Evolutionary conservation across 1,140 invertebrate genomes (phyloP).

Genomic region (Cheumatopsyche charites): DNA sequence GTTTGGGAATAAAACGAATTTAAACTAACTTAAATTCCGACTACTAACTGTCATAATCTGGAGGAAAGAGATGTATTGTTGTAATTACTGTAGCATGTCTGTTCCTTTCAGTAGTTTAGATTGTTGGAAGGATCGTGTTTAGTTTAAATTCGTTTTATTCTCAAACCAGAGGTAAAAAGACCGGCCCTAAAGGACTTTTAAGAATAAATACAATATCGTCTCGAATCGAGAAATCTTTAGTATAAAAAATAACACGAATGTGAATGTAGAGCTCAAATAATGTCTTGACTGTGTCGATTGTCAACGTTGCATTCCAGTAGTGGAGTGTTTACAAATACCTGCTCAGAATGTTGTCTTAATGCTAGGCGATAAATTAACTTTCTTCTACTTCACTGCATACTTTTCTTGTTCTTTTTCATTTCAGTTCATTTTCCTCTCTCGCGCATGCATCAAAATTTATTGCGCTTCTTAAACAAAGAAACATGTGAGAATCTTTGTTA

Average conservation of each 20-base stretch:
- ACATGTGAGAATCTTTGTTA: background rate
- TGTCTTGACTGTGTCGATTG: slow-evolving; percentile 41
- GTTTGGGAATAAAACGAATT: no score
- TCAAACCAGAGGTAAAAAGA: no score
- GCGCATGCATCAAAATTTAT: no score
- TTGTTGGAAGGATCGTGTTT: no score
- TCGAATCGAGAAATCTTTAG: slow-evolving; percentile 1
- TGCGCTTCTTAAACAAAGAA: background rate
- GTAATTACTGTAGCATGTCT: no score
- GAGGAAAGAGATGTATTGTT: no score
- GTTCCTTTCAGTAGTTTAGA: no score
- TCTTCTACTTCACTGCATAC: slow-evolving; percentile 9
- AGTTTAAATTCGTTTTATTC: no score
- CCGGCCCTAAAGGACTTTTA: no score
- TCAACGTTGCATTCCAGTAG: slow-evolving; percentile 36
- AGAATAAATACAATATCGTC: slow-evolving; percentile 25
- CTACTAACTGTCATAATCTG: no score
- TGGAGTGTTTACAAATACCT: slow-evolving; percentile 39
- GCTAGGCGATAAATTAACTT: slow-evolving; percentile 37
- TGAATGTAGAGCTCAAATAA: slow-evolving; percentile 13
- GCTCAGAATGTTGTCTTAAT: slow-evolving; percentile 40
- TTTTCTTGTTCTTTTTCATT: background rate
- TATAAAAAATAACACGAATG: slow-evolving; percentile 24
- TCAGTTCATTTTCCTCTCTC: background rate
- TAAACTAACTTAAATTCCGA: no score